phyloP scores from a whole-genome alignment of 2,113 vertebrate genomes.

The Heloderma charlesbogerti region DNA sequence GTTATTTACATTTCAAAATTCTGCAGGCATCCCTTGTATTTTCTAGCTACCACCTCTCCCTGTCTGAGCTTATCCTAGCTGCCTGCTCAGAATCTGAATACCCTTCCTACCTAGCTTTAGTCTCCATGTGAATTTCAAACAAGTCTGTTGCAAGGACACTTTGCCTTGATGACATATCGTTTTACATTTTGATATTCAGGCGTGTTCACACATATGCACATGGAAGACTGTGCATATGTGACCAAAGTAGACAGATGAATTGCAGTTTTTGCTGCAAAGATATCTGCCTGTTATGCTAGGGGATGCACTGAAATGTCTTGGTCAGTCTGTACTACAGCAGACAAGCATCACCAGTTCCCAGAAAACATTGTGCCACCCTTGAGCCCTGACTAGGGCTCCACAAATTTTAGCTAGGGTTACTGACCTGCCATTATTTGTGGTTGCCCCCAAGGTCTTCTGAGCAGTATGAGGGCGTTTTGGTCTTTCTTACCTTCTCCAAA shows the following conservation, averaged over 20 bases:
- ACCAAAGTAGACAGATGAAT: background rate
- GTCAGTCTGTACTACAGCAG: too few species aligned
- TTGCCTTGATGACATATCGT: background rate
- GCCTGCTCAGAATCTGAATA: background rate
- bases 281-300: background rate
- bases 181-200: background rate
- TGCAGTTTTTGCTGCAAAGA: background rate
- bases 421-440: too few species aligned
- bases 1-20: background rate
- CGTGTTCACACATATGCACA: background rate
- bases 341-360: too few species aligned
- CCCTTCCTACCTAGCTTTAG: background rate
- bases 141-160: background rate
- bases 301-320: too few species aligned
- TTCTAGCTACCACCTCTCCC: background rate
- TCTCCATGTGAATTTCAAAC: background rate
- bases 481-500: too few species aligned
- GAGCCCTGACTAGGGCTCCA: too few species aligned
- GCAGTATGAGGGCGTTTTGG: too few species aligned
- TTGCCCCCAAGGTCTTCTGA: too few species aligned
- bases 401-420: too few species aligned
- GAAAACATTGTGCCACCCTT: too few species aligned
- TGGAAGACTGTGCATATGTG: background rate
- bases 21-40: background rate
- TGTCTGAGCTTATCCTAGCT: background rate